phyloP scores from a whole-genome alignment of 1,140 invertebrate genomes.

The Augochlora pura region DNA sequence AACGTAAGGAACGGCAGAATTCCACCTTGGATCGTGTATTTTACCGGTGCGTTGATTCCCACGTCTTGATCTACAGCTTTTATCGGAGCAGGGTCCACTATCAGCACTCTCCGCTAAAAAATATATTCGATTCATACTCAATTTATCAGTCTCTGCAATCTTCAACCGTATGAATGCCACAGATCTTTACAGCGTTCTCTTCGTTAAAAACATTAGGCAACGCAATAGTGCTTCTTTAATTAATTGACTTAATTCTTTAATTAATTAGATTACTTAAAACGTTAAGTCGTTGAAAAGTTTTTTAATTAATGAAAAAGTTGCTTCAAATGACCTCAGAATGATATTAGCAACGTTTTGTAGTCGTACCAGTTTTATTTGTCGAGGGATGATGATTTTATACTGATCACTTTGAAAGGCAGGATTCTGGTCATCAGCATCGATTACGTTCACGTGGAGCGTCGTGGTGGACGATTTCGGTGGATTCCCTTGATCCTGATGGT shows the following conservation, averaged over 20 bases:
- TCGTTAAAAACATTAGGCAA: no score
- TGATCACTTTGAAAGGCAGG: conserved; percentile 89
- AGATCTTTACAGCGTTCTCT: no score
- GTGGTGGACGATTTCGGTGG: conserved; percentile 89
- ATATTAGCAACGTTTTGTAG: background rate
- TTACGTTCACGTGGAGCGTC: conserved; percentile 87
- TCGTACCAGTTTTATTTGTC: conserved; percentile 82
- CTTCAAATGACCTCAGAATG: no score
- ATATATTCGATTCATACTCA: background rate
- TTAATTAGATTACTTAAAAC: no score
- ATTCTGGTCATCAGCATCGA: conserved; percentile 96
- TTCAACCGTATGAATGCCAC: no score
- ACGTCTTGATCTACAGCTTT: conserved; percentile 89
- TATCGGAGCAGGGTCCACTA: conserved; percentile 83
- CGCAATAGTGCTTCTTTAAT: no score
- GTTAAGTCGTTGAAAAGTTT: no score
- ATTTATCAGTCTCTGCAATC: no score
- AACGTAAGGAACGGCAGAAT: conserved; percentile 77
- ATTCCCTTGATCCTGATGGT: conserved; percentile 87
- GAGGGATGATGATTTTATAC: conserved; percentile 87
- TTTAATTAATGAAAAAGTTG: no score
- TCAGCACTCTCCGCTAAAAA: conserved; percentile 82
- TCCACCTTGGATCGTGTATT: conserved; percentile 83
- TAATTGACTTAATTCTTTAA: no score
- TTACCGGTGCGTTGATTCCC: conserved; percentile 89